Base-by-base conservation (phyloP, 1,140 invertebrate species). In the Drosophila simulans region DNA sequence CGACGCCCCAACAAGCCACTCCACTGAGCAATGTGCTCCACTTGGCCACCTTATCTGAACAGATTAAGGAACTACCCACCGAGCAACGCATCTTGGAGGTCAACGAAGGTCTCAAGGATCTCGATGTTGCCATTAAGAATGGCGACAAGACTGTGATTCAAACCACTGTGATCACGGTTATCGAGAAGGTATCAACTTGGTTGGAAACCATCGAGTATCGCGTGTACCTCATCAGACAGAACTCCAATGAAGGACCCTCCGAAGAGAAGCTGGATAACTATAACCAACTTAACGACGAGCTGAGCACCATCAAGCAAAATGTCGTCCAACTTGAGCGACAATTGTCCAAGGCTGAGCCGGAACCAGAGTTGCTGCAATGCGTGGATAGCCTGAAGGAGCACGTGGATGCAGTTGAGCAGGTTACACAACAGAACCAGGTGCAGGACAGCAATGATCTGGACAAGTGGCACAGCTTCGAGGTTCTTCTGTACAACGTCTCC, bases 121-220 rank as follows among this genome's bases (percentile, higher is more conserved):
- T 97, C n/a, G 94, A 94, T 76, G 92, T 93, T 63, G 95, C 96
- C 22, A 92, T 96, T 3, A 91, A 94, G 49, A 93, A 92, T 31
- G 94, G 94, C n/a, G 94, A 97, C 89, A 92, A 92, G 7, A 89
- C 93, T 1, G 79, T 94, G 3, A 94, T 95, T 43, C 95, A 97
- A 91, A 95, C 94, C 78, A 95, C 94, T 46, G 93, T 97, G 5
- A 94, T 96, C 10, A 95, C 94, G 15, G 95, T 96, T 2, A 95
- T 97, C 27, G 95, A 97, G 91, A 96, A 94, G 0, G 95, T 97
- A 5, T 96, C 95, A 0, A 95, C 94, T 20, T 97, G 96, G 96
- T 86, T 97, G 39, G 96, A 97, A 93, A 96, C 95, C 22, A 96
- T 97, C 69, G 96, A 97, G 91, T 97, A 96, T 72, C 94, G 95